phyloP scores from a whole-genome alignment of 2,797 vertebrate genomes.

The Alauda arvensis region DNA sequence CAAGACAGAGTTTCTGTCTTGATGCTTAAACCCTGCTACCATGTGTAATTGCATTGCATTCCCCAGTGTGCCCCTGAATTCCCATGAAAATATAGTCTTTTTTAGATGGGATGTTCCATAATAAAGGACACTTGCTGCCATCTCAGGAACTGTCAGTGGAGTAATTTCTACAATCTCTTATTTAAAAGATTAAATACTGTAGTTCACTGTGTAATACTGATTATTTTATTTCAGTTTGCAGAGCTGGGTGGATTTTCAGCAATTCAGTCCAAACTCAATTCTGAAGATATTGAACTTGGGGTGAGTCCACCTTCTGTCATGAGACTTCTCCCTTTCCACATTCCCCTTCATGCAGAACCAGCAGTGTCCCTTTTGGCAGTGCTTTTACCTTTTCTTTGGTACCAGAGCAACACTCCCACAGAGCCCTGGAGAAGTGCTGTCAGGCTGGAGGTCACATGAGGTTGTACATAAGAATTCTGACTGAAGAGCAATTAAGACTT shows the following conservation, averaged over 20 bases:
- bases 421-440: neutral
- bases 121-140: neutral
- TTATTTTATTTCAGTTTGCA: constrained; percentile 83
- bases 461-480: neutral
- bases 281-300: constrained; percentile 93
- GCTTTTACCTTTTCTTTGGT: neutral
- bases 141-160: neutral
- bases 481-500: neutral
- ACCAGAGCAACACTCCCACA: neutral
- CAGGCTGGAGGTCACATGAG: neutral
- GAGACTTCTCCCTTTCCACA: neutral
- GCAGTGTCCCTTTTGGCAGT: neutral
- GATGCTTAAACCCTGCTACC: neutral
- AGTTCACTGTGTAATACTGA: neutral
- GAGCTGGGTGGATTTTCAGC: constrained; percentile 95
- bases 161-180: neutral
- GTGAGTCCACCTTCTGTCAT: constrained; percentile 74
- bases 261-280: constrained; percentile 93
- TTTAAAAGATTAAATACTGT: neutral
- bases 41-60: neutral
- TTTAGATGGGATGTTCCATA: neutral
- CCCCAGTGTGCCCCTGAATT: neutral
- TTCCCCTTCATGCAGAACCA: neutral
- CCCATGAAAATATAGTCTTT: neutral
- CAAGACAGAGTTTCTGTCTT: neutral